These are phyloP conservation scores for Tenthredo amoena DNA, from an alignment of 2,888 invertebrate species.

Conservation along the genomic window DNA sequence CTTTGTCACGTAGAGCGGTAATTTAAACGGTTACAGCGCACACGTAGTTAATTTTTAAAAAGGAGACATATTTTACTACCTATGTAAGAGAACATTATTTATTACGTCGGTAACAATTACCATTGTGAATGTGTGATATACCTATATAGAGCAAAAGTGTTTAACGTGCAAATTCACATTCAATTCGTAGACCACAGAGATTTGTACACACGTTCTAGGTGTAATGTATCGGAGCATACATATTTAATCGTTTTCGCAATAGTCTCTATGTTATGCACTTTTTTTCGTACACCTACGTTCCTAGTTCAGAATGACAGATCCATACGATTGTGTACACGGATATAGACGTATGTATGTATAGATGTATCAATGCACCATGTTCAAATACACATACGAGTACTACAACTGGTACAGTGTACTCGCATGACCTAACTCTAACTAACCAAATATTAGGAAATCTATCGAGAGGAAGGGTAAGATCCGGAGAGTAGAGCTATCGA, in stretches of 20 bases:
- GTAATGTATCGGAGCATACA: background rate
- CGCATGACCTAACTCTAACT: slow-evolving; percentile 49
- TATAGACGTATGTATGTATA: background rate
- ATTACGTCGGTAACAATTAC: background rate
- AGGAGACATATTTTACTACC: background rate
- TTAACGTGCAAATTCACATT: background rate
- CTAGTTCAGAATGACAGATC: background rate
- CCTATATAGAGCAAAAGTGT: background rate
- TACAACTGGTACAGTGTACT: slow-evolving; percentile 13
- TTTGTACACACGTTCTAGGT: background rate
- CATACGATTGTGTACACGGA: background rate
- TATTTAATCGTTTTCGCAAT: background rate
- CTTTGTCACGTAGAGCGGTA: background rate
- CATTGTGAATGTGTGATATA: background rate
- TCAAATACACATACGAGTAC: slow-evolving; percentile 1
- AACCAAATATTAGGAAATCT: slow-evolving; percentile 46
- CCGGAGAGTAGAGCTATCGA: slow-evolving; percentile 48
- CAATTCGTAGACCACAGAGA: background rate
- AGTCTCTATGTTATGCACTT: background rate
- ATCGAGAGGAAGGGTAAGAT: slow-evolving; percentile 40
- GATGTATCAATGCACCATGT: background rate
- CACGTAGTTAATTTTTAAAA: background rate
- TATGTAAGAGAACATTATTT: background rate
- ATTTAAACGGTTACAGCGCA: background rate
- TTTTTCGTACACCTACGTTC: background rate